Evolutionary conservation across 1,140 invertebrate species (phyloP), one percentile per base, ranked within the genome.

Genomic region (Drosophila trapezifrons): DNA sequence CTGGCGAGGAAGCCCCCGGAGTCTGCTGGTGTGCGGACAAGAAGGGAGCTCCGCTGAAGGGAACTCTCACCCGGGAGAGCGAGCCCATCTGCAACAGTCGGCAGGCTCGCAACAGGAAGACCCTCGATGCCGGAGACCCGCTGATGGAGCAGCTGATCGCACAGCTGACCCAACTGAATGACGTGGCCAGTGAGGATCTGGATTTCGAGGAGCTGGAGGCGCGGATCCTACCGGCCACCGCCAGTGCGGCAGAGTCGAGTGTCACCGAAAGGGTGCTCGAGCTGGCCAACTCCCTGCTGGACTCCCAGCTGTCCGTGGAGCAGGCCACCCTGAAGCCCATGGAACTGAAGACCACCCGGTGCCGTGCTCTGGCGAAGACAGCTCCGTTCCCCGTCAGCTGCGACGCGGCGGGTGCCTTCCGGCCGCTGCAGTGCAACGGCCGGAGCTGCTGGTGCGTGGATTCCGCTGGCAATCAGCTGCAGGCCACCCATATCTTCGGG

Each of bases 21-120:
- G 95, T 97, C 0, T 97, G 96, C 86, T 97, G 96, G 96, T 97
- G 97, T 90, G 96, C 97, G 0, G 96, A 95, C 67, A 94, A 94
- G 13, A 94, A 96, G 74, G 97, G 97, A 2, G 95, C 96, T 69
- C 95, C 96, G 0, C 91, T 97, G 0, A 96, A 96, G 90, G 96
- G 96, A 1, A 96, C 96, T 0, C 87, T 97, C 27, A 95, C 95
- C 5, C 93, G 95, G n/a, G 95, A 95, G 6, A 92, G 93, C 9
- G 95, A 96, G 67, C 95, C 95, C 1, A 93, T 94, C 20, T 97
- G 96, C 80, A 96, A 96, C 90, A 96, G 95, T 84, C 92, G 96
- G 29, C 96, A 96, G 90, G 95, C 95, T 0, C 93, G 96, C 55
- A 93, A 93, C 15, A 91, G 91, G n/a, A 82, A 83, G 85, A 66